Evolutionary conservation across 1,140 invertebrate genomes (phyloP), one percentile per base, ranked within the genome.

Genomic region (Lasioglossum baleicum): DNA sequence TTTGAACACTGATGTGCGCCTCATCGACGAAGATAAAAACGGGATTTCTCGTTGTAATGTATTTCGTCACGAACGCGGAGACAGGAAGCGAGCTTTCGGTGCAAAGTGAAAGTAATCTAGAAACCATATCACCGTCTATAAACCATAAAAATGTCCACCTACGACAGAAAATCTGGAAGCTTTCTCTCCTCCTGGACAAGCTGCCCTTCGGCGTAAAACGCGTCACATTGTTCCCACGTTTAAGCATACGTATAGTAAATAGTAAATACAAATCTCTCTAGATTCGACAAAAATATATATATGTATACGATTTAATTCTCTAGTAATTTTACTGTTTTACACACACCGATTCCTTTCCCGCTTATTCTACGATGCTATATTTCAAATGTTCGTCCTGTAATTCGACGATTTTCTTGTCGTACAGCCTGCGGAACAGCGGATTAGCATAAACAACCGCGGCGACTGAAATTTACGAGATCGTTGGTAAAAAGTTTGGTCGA

Each of bases 51-150:
- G 13, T 66, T 40, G 48, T 58, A 73, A 58, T 66, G 10, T 40
- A 66, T 73, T 56, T 74, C 61, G 76, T 58, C 68, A 65, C 31
- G 53, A 63, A 1, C 20, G 26, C 53, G 26, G 44, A 58, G 51
- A 42, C 42, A 61, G 68, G n/a, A 81, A 81, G 63, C 2, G 58
- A 76, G 65, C 65, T 83, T 84, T 81, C 74, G 58, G 35, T 76
- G 48, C 61, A 85, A 84, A 85, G 82, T 80, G 67, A 72, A 26
- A 80, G 26, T 8, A 75, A 84, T 74, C 58, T 31, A 11, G 26
- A 22, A 70, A 83, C 42, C 51, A 58, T 76, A 80, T 51, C 67
- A 8, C 10, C 6, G 22, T 8, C 0, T 22, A 22, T 26, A 44
- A 35, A 35, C n/a, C 35, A 51, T 74, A 58, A 20, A 67, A 74